phyloP scores from a whole-genome alignment of 2,113 vertebrate genomes.

The Zingel zingel region DNA sequence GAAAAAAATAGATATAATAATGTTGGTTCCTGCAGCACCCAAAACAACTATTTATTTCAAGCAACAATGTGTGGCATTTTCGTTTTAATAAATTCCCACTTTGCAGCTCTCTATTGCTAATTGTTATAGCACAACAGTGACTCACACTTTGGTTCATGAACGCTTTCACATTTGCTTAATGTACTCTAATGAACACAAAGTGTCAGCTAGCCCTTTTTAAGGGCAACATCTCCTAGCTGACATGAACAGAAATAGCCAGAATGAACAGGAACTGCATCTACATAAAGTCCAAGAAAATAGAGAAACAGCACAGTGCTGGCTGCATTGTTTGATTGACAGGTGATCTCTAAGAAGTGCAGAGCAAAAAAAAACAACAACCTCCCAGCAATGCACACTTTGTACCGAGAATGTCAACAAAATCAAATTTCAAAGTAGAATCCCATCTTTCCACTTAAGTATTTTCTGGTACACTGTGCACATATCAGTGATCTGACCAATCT shows the following conservation, averaged over 20 bases:
- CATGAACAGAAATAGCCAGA: slow-evolving; percentile 17
- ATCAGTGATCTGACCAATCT: slow-evolving; percentile 59
- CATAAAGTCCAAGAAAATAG: neutral
- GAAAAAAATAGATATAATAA: slow-evolving; percentile 25
- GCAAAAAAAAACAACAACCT: slow-evolving; percentile 4
- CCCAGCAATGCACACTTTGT: slow-evolving; percentile 35
- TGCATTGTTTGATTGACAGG: slow-evolving; percentile 46
- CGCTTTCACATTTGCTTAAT: slow-evolving; percentile 63
- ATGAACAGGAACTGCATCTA: slow-evolving; percentile 11
- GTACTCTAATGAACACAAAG: slow-evolving; percentile 13
- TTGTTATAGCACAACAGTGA: slow-evolving; percentile 37
- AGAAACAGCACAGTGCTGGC: neutral
- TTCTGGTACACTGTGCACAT: slow-evolving; percentile 7
- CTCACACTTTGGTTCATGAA: slow-evolving; percentile 30
- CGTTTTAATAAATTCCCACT: slow-evolving; percentile 62
- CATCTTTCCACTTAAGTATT: slow-evolving; percentile 33
- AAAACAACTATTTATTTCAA: slow-evolving; percentile 27
- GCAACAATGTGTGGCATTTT: slow-evolving; percentile 36
- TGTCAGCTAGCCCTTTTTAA: slow-evolving; percentile 15
- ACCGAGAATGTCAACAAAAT: slow-evolving; percentile 50
- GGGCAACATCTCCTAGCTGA: neutral
- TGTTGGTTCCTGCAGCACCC: neutral
- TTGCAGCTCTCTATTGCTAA: slow-evolving; percentile 49
- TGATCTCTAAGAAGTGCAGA: slow-evolving; percentile 32
- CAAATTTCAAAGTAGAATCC: slow-evolving; percentile 45